Base-by-base conservation (phyloP, 2,888 invertebrate species). In the Drosophila barbarae region DNA sequence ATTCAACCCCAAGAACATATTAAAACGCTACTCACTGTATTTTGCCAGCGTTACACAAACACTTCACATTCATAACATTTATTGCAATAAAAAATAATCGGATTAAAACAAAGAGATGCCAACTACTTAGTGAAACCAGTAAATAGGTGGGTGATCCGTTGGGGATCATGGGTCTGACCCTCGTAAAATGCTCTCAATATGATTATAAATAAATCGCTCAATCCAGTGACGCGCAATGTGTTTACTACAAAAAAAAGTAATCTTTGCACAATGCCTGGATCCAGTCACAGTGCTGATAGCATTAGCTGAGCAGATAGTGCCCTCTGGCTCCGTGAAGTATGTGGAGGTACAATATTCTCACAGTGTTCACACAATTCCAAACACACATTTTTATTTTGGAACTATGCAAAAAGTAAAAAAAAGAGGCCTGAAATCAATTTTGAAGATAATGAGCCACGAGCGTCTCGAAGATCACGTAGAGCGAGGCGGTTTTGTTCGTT, bases 381-480 rank as follows among this genome's bases (percentile, higher is more conserved):
- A 64, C 63, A 64, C 34, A 46, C 18, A 47, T 28, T 42, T 46
- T 28, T 15, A 49, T 61, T 34, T 34, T n/a, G 28, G 28, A 65
- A 55, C 42, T 66, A 42, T 15, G 36, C 10, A 46, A 61, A 34
- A 63, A 59, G 38, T 50, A 26, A 38, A 59, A 47, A 58, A 64
- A 69, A 47, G 57, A 64, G 57, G 21, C 64, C 57, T 47, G 28
- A 50, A 69, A 64, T 64, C 15, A 52, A 60, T 52, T 68, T 41
- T 1, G 21, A 42, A 56, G 59, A 56, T 44, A 47, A 66, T 46
- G 56, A 44, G 77, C 60, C 79, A 79, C 79, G 65, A 73, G 69
- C 51, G 53, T 41, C 69, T 44, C 69, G 51, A 21, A 49, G 67
- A 73, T 77, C 78, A 76, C 78, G 68, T 72, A 70, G 52, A 39